Base-by-base conservation (phyloP, 2,113 vertebrate genomes). In the Agapornis roseicollis region DNA sequence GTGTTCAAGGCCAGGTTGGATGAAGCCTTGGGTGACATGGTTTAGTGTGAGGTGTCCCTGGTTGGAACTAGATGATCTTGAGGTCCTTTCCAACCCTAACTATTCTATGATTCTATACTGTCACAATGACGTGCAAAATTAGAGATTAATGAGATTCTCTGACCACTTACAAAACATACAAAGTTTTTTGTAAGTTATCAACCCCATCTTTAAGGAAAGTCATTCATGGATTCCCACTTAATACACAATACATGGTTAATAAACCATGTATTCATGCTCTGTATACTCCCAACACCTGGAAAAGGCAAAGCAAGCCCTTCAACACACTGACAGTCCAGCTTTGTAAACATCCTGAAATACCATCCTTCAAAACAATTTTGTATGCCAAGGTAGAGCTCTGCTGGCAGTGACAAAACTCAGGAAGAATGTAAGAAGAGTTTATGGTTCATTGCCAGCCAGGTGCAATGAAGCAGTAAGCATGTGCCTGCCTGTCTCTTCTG, bases 381-480 rank as follows among this genome's bases (percentile, higher is more conserved):
- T 6, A 6, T 8, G 49, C 56, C 55, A 53, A 60, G 17, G 74
- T 7, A 78, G 39, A 79, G 19, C 65, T 44, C 65, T 20, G 33
- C 10, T 44, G 72, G 35, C 61, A 72, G 2, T 3, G 35, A 86
- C 3, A 5, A 63, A 37, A 50, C 29, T 8, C 46, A 16, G 55
- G 24, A 71, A 65, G 65, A 83, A 78, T 68, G 28, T 2, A 49
- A 50, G 12, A 29, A 61, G 11, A 42, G 29, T 4, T 23, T 0
- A 61, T 17, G 61, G 73, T 3, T 16, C 15, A 9, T 16, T 46
- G 89, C n/a, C 70, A 84, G 61, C 1, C 73, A 69, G 52, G 50
- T 11, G 39, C 19, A 52, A 13, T 1, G 68, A 92, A 76, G 3
- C 0, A 69, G 23, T 69, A 39, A 58, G 55, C 0, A 3, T 0